A percentile compares a stretch with the other conserved stretches of the same genome.
Evolutionary conservation across 1,140 invertebrate species (phyloP).

Genomic region (Daktulosphaira vitifoliae): DNA sequence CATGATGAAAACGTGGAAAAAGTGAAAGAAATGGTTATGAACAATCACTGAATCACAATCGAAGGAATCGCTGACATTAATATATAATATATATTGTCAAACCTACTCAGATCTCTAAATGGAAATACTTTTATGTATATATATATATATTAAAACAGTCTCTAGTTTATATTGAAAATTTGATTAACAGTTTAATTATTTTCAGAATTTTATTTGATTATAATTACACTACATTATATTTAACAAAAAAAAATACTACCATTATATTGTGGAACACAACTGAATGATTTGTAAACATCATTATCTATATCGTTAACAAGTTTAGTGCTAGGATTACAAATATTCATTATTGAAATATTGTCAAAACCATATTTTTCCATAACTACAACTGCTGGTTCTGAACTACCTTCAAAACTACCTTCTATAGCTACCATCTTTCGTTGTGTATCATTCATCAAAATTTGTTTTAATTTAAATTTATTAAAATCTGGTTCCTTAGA

Average conservation of each 20-base stretch:
- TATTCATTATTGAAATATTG: conserved; percentile 1
- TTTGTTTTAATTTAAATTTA: conserved; percentile 1
- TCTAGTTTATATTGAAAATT: too few relatives aligned
- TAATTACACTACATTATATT: not conserved
- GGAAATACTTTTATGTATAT: too few relatives aligned
- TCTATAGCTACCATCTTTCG: conserved; percentile 23
- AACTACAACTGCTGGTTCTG: conserved; percentile 1
- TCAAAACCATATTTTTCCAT: conserved; percentile 20
- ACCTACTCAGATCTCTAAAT: too few relatives aligned
- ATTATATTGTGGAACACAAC: conserved; percentile 10
- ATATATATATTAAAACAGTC: too few relatives aligned
- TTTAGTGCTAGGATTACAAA: not conserved
- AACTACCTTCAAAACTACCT: not conserved
- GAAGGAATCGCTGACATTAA: too few relatives aligned
- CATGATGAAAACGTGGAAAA: too few relatives aligned
- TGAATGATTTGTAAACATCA: conserved; percentile 19
- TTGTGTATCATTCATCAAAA: conserved; percentile 22
- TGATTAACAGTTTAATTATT: too few relatives aligned
- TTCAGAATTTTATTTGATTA: too few relatives aligned
- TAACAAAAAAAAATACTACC: not conserved
- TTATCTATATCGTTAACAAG: conserved; percentile 3
- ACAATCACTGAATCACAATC: too few relatives aligned
- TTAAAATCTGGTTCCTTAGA: not conserved
- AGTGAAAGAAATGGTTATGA: too few relatives aligned
- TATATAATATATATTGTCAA: too few relatives aligned